phyloP scores from a whole-genome alignment of 2,888 invertebrate genomes.

The Cistogaster globosa region DNA sequence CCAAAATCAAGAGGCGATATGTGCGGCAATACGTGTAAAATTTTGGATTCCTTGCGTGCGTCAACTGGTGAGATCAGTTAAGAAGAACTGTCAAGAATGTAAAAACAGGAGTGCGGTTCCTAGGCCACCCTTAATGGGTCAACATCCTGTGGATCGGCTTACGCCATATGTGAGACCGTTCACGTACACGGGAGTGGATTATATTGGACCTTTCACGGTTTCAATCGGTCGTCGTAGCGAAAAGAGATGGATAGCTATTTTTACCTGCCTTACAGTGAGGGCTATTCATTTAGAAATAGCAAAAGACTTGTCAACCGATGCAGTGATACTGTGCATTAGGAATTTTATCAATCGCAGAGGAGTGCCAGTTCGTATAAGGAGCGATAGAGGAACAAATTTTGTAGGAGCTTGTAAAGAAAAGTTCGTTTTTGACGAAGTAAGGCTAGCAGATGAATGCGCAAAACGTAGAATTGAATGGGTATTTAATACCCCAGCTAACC shows the following conservation, averaged over 20 bases:
- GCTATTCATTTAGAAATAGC: background rate
- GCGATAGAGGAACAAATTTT: background rate
- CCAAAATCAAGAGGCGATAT: background rate
- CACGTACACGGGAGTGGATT: constrained; percentile 31
- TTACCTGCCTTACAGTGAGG: constrained; percentile 27
- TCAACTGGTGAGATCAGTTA: background rate
- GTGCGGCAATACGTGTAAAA: background rate
- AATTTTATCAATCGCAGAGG: background rate
- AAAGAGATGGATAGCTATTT: constrained; percentile 45
- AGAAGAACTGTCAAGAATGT: constrained; percentile 7
- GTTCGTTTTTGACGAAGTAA: background rate
- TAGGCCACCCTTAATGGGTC: constrained; percentile 23
- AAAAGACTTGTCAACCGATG: background rate
- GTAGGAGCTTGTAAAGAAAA: background rate
- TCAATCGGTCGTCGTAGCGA: constrained; percentile 39
- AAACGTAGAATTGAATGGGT: background rate
- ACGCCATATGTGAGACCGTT: constrained; percentile 41
- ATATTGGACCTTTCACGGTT: constrained; percentile 34
- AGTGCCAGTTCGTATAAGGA: background rate
- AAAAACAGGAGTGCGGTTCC: background rate
- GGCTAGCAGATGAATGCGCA: background rate
- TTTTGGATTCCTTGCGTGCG: constrained; percentile 31
- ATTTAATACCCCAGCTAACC: constrained; percentile 13
- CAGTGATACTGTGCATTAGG: background rate
- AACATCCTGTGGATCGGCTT: constrained; percentile 23